Evolutionary conservation across 2,797 vertebrate genomes (phyloP), one percentile per base, ranked within the genome.

Genomic region (Aldrovandia affinis): DNA sequence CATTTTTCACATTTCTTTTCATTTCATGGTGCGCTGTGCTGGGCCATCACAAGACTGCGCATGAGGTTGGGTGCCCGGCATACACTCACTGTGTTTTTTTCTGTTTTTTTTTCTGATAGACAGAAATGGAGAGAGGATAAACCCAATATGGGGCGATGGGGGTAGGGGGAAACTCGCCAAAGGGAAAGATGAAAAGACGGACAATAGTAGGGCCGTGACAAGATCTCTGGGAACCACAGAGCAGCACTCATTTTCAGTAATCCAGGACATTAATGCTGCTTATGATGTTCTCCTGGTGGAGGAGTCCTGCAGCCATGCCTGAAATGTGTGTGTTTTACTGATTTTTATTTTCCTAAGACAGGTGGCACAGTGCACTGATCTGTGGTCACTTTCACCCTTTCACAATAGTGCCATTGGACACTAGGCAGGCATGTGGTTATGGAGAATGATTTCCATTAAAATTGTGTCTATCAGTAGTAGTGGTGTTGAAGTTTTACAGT

Each of bases 151-250:
- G 68, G 30, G 9, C 12, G 28, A 30, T 10, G 68, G 30, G 63
- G 95, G 92, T 88, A 92, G 92, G 92, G 93, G 92, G 92, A 92
- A 95, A 96, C 96, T 95, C 95, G 96, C 95, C 94, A 96, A 95
- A 95, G 96, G 83, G 50, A 93, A n/a, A 98, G 98, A 99, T 99
- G 97, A 99, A 99, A 99, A 97, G 96, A 91, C 85, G 88, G 92
- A 92, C 94, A 82, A 86, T 96, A 95, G 96, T 96, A 96, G 95
- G 94, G 92, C 92, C 87, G 92, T 88, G 94, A 92, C 93, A 95
- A 94, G 93, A 94, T 93, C 93, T 94, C 94, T n/a, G 10, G 52
- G 96, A 95, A 94, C 94, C 92, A 90, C 93, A 93, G 95, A 95
- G 93, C 92, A 94, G 89, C 91, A 92, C 94, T 95, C 94, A 96